phyloP scores from a whole-genome alignment of 2,888 invertebrate genomes.

The Calameuta idolon region DNA sequence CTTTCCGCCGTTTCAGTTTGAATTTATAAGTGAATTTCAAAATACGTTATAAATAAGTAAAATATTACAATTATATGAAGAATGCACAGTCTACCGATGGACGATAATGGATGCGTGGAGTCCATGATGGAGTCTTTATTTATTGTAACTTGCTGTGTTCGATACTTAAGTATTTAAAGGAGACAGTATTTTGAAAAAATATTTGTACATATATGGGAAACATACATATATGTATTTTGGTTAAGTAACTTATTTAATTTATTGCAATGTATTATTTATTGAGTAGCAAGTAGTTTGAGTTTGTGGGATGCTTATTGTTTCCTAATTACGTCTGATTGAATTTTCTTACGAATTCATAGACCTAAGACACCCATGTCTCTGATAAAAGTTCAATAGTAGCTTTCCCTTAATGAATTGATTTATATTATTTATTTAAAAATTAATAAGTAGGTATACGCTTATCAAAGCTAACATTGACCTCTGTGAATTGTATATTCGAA shows the following conservation, averaged over 20 bases:
- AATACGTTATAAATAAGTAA: slow-evolving; percentile 9
- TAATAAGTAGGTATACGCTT: too few species aligned
- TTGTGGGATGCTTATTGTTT: too few species aligned
- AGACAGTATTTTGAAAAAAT: slow-evolving; percentile 17
- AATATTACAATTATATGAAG: not conserved
- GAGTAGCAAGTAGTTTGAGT: too few species aligned
- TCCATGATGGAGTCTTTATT: not conserved
- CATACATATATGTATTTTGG: not conserved
- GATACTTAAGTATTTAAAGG: slow-evolving; percentile 9
- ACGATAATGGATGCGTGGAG: not conserved
- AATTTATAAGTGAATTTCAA: slow-evolving; percentile 34
- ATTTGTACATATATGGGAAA: slow-evolving; percentile 9
- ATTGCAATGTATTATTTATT: not conserved
- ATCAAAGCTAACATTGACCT: too few species aligned
- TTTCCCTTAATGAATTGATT: too few species aligned
- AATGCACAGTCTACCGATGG: not conserved
- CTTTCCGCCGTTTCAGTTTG: slow-evolving; percentile 48
- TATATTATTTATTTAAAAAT: too few species aligned
- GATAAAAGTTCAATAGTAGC: too few species aligned
- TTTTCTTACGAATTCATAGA: too few species aligned
- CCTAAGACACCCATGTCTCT: too few species aligned
- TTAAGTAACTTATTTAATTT: slow-evolving; percentile 24
- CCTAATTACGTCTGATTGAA: too few species aligned
- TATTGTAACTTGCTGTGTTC: slow-evolving; percentile 12
- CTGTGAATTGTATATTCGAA: too few species aligned